Evolutionary conservation across 2,113 vertebrate genomes (phyloP), one percentile per base, ranked within the genome.

Genomic region (Camarhynchus parvulus): DNA sequence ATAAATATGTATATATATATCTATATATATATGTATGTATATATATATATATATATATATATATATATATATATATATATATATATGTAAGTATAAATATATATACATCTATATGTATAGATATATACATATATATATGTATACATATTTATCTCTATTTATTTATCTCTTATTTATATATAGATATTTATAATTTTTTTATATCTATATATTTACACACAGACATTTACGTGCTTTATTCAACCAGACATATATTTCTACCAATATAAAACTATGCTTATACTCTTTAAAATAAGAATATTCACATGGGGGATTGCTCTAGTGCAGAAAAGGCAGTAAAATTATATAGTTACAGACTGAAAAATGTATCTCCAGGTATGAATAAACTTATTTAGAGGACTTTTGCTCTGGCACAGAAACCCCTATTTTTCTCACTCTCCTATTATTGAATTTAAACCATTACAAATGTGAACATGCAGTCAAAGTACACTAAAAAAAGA

Each of bases 251-350:
- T 17, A 37, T 10, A 68, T 39, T 67, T 47, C 64, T n/a, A 44
- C 11, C 41, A 59, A 58, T 37, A 79, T 20, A 80, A 79, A 76
- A 35, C 1, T 17, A 28, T 73, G 58, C 67, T 87, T 80, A 46
- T 15, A 31, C 23, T 64, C 25, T 83, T 83, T 56, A 86, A 74
- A 94, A 70, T 52, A 74, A 81, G 63, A 86, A 67, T 78, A 86
- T 53, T 70, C 88, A 83, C 83, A 56, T 2, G 17, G 44, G 68
- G 31, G 50, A 77, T 78, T 78, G 72, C 56, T 81, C 35, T 42
- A 86, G 52, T 24, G 50, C 18, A 89, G 73, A 70, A 93, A 72
- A 87, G 18, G 69, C 56, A 95, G 56, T 95, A 95, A 94, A 97
- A 87, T 91, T 75, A 56, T 70, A 74, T 16, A 59, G 76, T 72